phyloP scores from a whole-genome alignment of 2,888 invertebrate genomes.

The Dolomedes plantarius region DNA sequence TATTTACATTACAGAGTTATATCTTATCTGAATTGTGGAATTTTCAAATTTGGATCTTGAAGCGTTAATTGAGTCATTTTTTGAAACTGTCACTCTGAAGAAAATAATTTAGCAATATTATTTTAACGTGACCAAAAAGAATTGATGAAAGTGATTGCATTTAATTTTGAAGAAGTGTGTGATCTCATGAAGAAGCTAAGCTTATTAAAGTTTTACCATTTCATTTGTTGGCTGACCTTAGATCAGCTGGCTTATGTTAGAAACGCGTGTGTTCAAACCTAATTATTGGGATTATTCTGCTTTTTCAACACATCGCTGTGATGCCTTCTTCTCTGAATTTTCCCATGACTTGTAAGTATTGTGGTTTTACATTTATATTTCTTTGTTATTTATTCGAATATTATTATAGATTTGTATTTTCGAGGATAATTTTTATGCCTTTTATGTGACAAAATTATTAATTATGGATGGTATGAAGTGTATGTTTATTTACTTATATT shows the following conservation, averaged over 20 bases:
- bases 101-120: too few relatives aligned
- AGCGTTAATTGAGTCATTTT: background rate
- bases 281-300: conserved; percentile 22
- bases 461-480: too few relatives aligned
- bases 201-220: background rate
- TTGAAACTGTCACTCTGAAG: background rate
- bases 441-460: too few relatives aligned
- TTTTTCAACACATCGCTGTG: background rate
- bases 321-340: background rate
- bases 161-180: too few relatives aligned
- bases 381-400: too few relatives aligned
- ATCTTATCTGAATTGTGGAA: background rate
- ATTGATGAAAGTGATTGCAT: too few relatives aligned
- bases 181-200: background rate
- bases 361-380: background rate
- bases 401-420: too few relatives aligned
- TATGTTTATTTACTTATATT: too few relatives aligned
- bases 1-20: background rate
- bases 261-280: conserved; percentile 21
- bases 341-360: conserved; percentile 15
- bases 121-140: too few relatives aligned
- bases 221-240: background rate
- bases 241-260: conserved; percentile 42
- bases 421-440: too few relatives aligned
- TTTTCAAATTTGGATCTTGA: background rate